Evolutionary conservation across 2,888 invertebrate genomes (phyloP).

Genomic region (Cantharis rustica): DNA sequence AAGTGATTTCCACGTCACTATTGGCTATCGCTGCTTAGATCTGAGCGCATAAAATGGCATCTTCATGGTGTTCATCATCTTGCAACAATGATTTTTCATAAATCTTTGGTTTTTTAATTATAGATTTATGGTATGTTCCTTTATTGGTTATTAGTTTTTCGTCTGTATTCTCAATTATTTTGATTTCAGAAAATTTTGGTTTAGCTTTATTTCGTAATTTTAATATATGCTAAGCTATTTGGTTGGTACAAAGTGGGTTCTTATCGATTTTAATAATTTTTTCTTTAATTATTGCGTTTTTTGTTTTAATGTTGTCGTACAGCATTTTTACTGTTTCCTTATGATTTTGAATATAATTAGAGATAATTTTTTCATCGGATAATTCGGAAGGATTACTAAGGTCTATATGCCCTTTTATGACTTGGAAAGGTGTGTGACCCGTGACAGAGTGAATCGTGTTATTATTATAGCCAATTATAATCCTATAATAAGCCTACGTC

Average conservation of each 20-base stretch:
- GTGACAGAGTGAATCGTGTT: constrained; percentile 6
- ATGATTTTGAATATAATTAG: constrained; percentile 9
- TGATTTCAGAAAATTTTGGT: background rate
- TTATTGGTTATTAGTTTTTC: constrained; percentile 4
- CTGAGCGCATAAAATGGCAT: background rate
- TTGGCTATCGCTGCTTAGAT: no score
- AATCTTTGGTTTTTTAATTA: constrained; percentile 3
- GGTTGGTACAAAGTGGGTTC: background rate
- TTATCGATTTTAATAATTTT: constrained; percentile 1
- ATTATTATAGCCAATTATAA: constrained; percentile 17
- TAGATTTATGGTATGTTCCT: constrained; percentile 2
- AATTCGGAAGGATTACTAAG: background rate
- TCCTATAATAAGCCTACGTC: no score
- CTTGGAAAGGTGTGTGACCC: constrained; percentile 8
- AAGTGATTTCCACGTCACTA: background rate
- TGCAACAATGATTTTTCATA: background rate
- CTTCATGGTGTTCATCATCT: background rate
- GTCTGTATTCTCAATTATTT: background rate
- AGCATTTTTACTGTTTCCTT: constrained; percentile 1
- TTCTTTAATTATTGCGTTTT: constrained; percentile 5
- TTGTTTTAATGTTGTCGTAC: background rate
- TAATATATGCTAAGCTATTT: background rate
- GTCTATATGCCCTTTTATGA: constrained; percentile 6
- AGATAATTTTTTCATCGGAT: background rate
- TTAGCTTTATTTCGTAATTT: constrained; percentile 8